Base-by-base conservation (phyloP, 2,113 vertebrate species). In the Pelusios castaneus region DNA sequence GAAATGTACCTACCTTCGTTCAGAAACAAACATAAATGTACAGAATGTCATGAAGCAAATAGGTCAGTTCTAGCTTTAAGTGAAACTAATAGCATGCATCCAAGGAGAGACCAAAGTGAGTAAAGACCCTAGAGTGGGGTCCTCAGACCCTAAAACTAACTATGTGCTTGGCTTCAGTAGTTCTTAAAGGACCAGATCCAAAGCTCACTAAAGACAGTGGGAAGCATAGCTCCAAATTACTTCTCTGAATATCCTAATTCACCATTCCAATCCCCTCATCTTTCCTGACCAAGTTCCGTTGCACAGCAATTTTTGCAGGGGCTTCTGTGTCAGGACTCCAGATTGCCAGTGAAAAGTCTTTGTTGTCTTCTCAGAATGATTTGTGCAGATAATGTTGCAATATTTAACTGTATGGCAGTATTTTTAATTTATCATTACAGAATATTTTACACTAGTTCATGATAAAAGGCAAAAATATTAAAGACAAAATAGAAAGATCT, bases 281-380 rank as follows among this genome's bases (percentile, higher is more conserved):
- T 54, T 73, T 89, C 34, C 43, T 89, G 43, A 29, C 58, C 34
- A 0, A 70, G 0, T 73, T 55, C 24, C 24, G 55, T 5, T 27
- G 24, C 25, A 9, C n/a, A 41, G 51, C 79, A 27, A 38, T 27
- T 54, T 38, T 80, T 54, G n/a, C 79, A 70, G 63, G 34, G 63
- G 19, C 51, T 27, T 80, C n/a, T 38, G n/a, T n/a, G 63, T 70
- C 38, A 70, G n/a, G 8, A 55, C 79, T 76, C 31, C 0, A 0
- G 29, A 38, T 58, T 67, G 49, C 60, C 77, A 86, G 38, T 81
- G 79, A 27, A 54, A 38, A 80, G 22, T 63, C 14, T 49, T 77
- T 24, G 6, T 0, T 82, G 85, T 38, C 14, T 5, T 41, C 70
- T 55, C 56, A 47, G 58, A 91, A 82, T 63, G 54, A 5, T 67